These are phyloP conservation scores for Percina caprodes DNA, from an alignment of 2,113 vertebrate genomes.

Conservation along the genomic window DNA sequence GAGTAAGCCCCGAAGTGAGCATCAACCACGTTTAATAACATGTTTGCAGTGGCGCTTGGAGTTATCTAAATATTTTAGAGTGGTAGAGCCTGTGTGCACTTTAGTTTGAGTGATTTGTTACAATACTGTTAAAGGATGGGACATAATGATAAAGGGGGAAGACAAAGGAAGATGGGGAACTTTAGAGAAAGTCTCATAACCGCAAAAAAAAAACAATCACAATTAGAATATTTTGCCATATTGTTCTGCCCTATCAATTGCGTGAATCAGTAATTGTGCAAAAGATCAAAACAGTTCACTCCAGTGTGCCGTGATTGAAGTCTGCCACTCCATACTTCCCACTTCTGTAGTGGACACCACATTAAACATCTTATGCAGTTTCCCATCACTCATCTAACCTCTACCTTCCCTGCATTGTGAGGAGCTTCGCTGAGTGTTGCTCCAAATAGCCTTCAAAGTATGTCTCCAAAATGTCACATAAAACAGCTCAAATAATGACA, in stretches of 20 bases:
- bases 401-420: neutral
- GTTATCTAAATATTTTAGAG: too few species aligned
- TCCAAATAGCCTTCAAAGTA: slow-evolving; percentile 15
- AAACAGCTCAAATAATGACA: slow-evolving; percentile 32
- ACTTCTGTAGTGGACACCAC: neutral
- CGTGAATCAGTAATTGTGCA: slow-evolving; percentile 10
- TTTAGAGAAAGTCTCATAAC: too few species aligned
- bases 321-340: neutral
- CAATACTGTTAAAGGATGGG: too few species aligned
- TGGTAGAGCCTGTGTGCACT: too few species aligned
- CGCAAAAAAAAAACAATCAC: too few species aligned
- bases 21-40: too few species aligned
- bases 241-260: neutral
- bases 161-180: too few species aligned
- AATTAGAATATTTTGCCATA: too few species aligned
- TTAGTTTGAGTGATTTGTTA: too few species aligned
- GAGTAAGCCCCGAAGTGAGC: too few species aligned
- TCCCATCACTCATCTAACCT: neutral
- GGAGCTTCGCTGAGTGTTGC: neutral
- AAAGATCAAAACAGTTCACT: neutral
- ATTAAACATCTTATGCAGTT: neutral
- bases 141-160: too few species aligned
- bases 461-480: slow-evolving; percentile 43
- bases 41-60: too few species aligned
- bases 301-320: neutral